Conservation (phyloP, 2,113 vertebrate genomes). For the Scytalopus superciliaris region DNA sequence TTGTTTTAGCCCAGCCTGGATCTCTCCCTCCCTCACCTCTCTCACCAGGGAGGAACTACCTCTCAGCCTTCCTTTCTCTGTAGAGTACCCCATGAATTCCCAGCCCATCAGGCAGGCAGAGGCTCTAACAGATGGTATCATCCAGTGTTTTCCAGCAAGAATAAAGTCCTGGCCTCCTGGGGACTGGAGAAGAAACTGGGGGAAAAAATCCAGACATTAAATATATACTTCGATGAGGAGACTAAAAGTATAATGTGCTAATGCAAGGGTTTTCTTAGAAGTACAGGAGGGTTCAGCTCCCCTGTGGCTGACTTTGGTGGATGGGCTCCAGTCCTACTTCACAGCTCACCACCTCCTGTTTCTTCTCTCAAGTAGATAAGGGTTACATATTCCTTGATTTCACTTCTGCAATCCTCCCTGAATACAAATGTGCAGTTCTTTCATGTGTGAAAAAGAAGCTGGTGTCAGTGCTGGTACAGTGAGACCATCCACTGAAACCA, state of each 20-base stretch:
- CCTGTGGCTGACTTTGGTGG: background rate
- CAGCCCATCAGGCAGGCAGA: background rate
- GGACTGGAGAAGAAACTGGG: background rate
- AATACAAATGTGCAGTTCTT: background rate
- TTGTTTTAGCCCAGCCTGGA: fast-evolving
- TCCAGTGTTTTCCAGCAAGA: background rate
- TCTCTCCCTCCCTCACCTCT: background rate
- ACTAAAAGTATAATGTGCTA: background rate
- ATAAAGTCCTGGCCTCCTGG: background rate
- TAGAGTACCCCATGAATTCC: background rate
- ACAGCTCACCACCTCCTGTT: background rate
- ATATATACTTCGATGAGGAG: background rate
- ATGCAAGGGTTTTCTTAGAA: background rate
- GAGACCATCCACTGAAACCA: background rate
- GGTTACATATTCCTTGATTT: background rate
- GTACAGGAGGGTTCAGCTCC: background rate
- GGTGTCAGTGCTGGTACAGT: background rate
- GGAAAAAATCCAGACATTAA: background rate
- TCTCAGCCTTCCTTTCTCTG: background rate
- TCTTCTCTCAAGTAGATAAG: background rate
- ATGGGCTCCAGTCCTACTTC: background rate
- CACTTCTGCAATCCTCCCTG: background rate
- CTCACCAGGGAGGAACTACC: background rate
- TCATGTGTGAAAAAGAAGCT: background rate
- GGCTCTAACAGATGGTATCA: fast-evolving